A percentile compares a stretch with the other conserved stretches of the same genome.
Evolutionary conservation across 2,113 vertebrate species (phyloP).

Genomic region (Indicator indicator): DNA sequence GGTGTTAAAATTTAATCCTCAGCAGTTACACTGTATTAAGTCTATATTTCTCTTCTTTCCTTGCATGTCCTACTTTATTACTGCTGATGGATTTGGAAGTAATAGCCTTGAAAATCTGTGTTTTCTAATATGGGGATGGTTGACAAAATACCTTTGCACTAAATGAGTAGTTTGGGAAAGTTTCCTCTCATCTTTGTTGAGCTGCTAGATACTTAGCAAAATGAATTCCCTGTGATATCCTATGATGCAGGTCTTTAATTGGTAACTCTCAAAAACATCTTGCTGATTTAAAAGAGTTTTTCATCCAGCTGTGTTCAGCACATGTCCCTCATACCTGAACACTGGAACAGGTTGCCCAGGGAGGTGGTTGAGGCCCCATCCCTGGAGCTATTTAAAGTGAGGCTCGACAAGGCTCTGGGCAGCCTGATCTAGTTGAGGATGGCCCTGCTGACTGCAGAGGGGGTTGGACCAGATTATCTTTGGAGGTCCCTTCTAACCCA

Average conservation of each 20-base stretch:
- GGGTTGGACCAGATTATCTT: too few relatives aligned
- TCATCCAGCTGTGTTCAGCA: fast-evolving
- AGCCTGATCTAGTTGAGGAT: too few relatives aligned
- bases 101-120: background rate
- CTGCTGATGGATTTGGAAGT: background rate
- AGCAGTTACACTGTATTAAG: background rate
- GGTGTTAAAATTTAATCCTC: constrained; percentile 36
- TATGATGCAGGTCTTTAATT: fast-evolving
- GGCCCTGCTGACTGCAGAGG: too few relatives aligned
- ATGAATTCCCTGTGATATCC: background rate
- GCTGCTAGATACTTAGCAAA: background rate
- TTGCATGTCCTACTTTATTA: background rate
- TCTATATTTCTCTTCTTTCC: background rate
- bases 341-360: too few relatives aligned
- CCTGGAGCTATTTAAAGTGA: too few relatives aligned
- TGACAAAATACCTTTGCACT: background rate
- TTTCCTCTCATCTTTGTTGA: background rate
- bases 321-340: background rate
- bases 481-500: too few relatives aligned
- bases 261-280: background rate
- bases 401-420: too few relatives aligned
- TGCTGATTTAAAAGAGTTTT: background rate
- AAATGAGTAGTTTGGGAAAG: background rate
- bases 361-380: too few relatives aligned
- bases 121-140: background rate